Conservation (phyloP, 92 coral and sea anemone species). For the Galaxea fascicularis region DNA sequence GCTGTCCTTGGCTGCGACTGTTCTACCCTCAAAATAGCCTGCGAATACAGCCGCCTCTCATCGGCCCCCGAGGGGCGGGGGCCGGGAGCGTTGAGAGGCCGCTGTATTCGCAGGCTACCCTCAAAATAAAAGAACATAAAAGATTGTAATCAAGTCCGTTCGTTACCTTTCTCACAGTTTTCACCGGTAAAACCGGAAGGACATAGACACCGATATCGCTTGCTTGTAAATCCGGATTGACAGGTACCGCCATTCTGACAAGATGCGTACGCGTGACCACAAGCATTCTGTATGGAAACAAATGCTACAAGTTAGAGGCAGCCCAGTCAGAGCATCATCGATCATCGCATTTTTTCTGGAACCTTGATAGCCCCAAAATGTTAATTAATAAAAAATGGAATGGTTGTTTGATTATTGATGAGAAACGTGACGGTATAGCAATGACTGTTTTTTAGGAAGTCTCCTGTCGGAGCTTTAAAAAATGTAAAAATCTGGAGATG, state of each 20-base stretch:
- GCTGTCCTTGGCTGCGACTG: too few species aligned
- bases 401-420: too few species aligned
- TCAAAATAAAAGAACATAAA: too few species aligned
- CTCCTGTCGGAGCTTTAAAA: too few species aligned
- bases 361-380: neutral
- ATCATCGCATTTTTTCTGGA: neutral
- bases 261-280: neutral
- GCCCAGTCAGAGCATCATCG: neutral
- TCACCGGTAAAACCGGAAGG: conserved; percentile 12
- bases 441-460: too few species aligned
- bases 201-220: conserved; percentile 24
- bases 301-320: neutral
- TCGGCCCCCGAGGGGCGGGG: too few species aligned
- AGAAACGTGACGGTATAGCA: too few species aligned
- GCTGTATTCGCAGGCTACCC: too few species aligned
- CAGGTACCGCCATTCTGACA: conserved; percentile 21
- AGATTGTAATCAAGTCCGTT: neutral
- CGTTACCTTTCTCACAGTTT: conserved; percentile 6
- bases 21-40: neutral
- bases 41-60: conserved; percentile 37
- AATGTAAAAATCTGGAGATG: too few species aligned
- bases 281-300: conserved; percentile 1
- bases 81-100: too few species aligned
- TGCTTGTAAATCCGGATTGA: conserved; percentile 29
- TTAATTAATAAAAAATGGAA: too few species aligned